phyloP scores from a whole-genome alignment of 1,140 invertebrate genomes.

The Brachionus sp. region DNA sequence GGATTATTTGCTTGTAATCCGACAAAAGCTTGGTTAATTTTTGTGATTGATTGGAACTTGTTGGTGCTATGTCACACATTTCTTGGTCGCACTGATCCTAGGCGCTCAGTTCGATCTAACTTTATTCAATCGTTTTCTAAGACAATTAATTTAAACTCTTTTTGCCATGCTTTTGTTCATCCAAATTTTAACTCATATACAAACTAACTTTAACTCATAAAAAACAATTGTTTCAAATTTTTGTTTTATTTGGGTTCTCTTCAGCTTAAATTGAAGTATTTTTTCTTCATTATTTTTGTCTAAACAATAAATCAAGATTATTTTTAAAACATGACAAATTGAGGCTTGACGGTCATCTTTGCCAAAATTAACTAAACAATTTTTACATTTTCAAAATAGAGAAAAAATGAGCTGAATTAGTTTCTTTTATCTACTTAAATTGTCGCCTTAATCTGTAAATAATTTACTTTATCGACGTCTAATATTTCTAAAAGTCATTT shows the following conservation, averaged over 20 bases:
- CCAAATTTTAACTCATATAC: background rate
- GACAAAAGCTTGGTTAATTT: slow-evolving; percentile 15
- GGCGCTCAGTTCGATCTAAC: background rate
- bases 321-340: background rate
- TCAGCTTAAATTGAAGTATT: slow-evolving; percentile 7
- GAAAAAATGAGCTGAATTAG: background rate
- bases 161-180: background rate
- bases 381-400: background rate
- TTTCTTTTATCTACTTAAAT: background rate
- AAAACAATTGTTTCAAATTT: background rate
- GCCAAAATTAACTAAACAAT: background rate
- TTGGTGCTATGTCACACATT: slow-evolving; percentile 19
- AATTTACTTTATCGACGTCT: background rate
- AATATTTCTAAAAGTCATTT: background rate
- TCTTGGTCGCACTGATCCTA: background rate
- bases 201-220: background rate
- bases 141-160: background rate
- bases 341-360: background rate
- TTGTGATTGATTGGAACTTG: background rate
- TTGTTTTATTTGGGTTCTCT: background rate
- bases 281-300: slow-evolving; percentile 27
- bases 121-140: background rate
- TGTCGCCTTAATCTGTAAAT: background rate
- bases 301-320: background rate
- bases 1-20: slow-evolving; percentile 40